Evolutionary conservation across 2,797 vertebrate species (phyloP).

Genomic region (Sciurus carolinensis): DNA sequence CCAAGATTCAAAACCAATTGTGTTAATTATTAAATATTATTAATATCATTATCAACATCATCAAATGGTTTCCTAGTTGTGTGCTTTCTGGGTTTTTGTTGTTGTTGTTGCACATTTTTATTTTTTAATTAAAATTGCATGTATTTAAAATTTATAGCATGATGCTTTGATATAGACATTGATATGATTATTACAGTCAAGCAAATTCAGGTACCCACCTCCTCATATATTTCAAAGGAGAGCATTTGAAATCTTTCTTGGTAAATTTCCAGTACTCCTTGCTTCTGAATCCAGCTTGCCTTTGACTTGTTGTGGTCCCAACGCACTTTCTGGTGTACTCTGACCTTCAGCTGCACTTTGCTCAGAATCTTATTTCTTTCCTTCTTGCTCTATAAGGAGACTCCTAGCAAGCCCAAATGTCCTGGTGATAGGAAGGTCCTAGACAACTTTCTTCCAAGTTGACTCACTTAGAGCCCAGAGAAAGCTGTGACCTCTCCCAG

Average conservation of each 20-base stretch:
- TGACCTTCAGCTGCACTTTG: no score
- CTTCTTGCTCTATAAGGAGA: not conserved
- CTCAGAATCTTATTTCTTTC: not conserved
- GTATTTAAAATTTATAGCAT: not conserved
- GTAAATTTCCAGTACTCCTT: not conserved
- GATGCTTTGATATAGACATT: not conserved
- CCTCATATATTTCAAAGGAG: not conserved
- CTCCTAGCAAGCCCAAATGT: not conserved
- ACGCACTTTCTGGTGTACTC: not conserved
- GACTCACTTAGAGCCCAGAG: not conserved
- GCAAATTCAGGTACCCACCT: not conserved
- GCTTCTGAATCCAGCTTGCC: not conserved
- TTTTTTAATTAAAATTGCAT: not conserved
- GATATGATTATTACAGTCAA: not conserved
- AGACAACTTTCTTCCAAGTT: not conserved
- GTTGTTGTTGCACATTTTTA: no score
- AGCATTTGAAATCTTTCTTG: not conserved
- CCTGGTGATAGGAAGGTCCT: not conserved
- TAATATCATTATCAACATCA: not conserved
- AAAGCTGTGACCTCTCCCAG: accelerated
- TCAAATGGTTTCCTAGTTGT: not conserved
- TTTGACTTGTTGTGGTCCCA: not conserved
- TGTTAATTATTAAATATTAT: not conserved
- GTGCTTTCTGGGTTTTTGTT: not conserved
- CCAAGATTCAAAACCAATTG: not conserved